A percentile compares a stretch with the other conserved stretches of the same genome.
phyloP scores from a whole-genome alignment of 2,888 invertebrate species.

The Pyrrhia umbra region DNA sequence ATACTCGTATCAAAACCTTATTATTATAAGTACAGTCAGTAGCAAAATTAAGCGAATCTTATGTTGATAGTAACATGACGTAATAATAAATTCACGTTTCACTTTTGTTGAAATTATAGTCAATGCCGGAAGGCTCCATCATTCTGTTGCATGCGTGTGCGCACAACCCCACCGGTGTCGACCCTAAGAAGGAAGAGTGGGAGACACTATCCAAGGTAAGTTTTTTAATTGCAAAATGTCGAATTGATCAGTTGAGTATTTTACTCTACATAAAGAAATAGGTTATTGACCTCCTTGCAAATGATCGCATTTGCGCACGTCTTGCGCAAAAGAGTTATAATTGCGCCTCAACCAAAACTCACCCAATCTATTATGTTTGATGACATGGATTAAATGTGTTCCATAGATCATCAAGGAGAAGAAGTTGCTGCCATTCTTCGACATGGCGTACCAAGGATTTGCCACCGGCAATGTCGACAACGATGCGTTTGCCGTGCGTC shows the following conservation, averaged over 20 bases:
- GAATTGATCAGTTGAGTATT: too few species aligned
- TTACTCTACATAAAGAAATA: not conserved
- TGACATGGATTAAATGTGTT: not conserved
- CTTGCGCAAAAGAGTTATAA: too few species aligned
- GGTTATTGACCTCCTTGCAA: not conserved
- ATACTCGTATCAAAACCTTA: not conserved
- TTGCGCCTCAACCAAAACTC: too few species aligned
- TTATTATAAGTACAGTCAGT: conserved; percentile 6
- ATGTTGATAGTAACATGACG: too few species aligned
- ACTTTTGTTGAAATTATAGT: conserved; percentile 90
- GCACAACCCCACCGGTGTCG: conserved; percentile 99
- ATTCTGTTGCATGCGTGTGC: conserved; percentile 99
- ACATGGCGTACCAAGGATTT: conserved; percentile 99
- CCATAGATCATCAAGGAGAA: conserved; percentile 93
- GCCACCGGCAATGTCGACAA: conserved; percentile 96
- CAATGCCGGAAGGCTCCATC: conserved; percentile 97
- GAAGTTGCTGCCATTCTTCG: conserved; percentile 97
- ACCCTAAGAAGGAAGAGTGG: conserved; percentile 97
- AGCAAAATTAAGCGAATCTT: too few species aligned
- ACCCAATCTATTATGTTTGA: too few species aligned
- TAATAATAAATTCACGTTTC: too few species aligned
- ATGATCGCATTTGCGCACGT: too few species aligned
- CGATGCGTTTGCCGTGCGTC: conserved; percentile 97
- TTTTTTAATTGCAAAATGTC: not conserved
- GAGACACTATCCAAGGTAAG: conserved; percentile 93